phyloP scores from a whole-genome alignment of 1,140 invertebrate genomes.

The Fopius arisanus region DNA sequence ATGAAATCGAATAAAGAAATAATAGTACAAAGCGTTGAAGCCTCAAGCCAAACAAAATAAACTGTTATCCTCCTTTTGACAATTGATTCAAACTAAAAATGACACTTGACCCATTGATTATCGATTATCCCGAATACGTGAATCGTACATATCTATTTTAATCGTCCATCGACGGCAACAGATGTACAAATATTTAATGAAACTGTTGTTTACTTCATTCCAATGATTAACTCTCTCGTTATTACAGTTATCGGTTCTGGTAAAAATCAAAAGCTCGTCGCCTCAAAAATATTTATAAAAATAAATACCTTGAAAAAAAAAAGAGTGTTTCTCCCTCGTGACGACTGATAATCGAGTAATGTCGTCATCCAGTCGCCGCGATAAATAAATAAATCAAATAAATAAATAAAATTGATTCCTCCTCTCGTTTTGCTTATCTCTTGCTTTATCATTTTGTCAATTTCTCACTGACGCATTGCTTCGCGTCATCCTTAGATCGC shows the following conservation, averaged over 20 bases:
- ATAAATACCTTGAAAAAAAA: slow-evolving; percentile 62
- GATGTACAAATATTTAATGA: background rate
- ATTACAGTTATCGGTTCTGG: slow-evolving; percentile 2
- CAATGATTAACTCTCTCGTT: background rate
- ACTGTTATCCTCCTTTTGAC: slow-evolving; percentile 1
- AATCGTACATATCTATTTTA: background rate
- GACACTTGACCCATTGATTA: background rate
- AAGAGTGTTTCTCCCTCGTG: slow-evolving; percentile 11
- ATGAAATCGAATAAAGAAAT: slow-evolving; percentile 56
- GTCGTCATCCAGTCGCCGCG: slow-evolving; percentile 49
- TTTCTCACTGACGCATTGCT: background rate
- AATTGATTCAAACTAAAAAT: background rate
- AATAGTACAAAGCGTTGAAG: slow-evolving; percentile 47
- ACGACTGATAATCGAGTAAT: slow-evolving; percentile 32
- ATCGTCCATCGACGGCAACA: background rate
- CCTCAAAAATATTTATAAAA: slow-evolving; percentile 62
- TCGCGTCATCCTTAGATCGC: slow-evolving; percentile 20
- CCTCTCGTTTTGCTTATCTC: slow-evolving; percentile 50
- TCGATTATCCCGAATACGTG: background rate
- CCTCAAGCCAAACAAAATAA: slow-evolving; percentile 50
- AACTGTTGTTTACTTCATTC: background rate
- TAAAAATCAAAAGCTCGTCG: slow-evolving; percentile 27
- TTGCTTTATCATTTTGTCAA: slow-evolving; percentile 30
- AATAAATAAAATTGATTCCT: slow-evolving; percentile 63
- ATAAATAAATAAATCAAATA: slow-evolving; percentile 65